Base-by-base conservation (phyloP, 2,113 vertebrate genomes). In the Eulemur rufifrons region DNA sequence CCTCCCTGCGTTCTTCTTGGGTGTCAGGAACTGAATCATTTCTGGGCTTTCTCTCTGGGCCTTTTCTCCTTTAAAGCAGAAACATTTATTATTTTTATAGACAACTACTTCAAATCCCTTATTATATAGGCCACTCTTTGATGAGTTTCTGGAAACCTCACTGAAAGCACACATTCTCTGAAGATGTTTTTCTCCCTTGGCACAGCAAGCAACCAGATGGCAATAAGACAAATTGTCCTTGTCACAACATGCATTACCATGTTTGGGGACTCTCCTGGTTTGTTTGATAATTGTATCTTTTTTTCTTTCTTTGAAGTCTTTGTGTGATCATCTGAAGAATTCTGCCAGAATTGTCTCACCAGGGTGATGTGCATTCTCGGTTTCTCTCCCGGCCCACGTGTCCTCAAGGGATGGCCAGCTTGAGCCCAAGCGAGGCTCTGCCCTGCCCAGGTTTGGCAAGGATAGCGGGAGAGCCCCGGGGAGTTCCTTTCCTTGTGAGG, bases 121-220 rank as follows among this genome's bases (percentile, higher is more conserved):
- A 20, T 61, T 39, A 12, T 20, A 50, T 4, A 56, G 63, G 63
- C 63, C 69, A 54, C 66, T 64, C 89, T 77, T 10, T 6, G 86
- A 52, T 83, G 86, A 54, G 39, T 71, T 91, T 94, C 96, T 95
- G 74, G 39, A 89, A 89, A 37, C 39, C 34, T 78, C 37, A 6
- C 39, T 37, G 83, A 68, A 86, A 86, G 81, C 76, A 42, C 17
- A 34, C 1, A 8, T 86, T 66, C 54, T 39, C 90, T 29, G 63
- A 86, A 74, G 84, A 68, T 25, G 5, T 11, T 34, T 39, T 73
- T 52, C 29, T 81, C 6, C 50, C 59, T 80, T 47, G 9, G 9
- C 82, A 37, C 39, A 47, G 54, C 54, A 34, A 52, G 52, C 47
- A n/a, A 32, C 68, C 78, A 89, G 61, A 54, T 68, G 89, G 45